Evolutionary conservation across 2,888 invertebrate species (phyloP).

Genomic region (Synergus japonicus): DNA sequence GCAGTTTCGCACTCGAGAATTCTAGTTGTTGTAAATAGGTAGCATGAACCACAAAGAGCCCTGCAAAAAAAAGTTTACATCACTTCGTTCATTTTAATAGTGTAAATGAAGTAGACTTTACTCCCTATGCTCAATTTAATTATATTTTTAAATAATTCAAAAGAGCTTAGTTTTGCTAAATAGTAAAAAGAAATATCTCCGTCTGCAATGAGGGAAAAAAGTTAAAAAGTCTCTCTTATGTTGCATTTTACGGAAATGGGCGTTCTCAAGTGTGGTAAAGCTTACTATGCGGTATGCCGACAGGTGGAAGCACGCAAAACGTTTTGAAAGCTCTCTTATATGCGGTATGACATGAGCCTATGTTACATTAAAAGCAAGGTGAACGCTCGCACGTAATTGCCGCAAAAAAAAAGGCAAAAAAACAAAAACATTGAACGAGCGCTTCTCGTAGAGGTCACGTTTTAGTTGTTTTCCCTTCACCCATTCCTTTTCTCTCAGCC

Average conservation of each 20-base stretch:
- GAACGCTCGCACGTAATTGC: constrained; percentile 53
- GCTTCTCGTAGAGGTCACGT: not conserved
- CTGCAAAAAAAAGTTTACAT: not conserved
- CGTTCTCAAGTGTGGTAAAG: not conserved
- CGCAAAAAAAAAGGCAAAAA: constrained; percentile 37
- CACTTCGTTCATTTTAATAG: not conserved
- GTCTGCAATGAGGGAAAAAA: constrained; percentile 7
- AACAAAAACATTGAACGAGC: constrained; percentile 3
- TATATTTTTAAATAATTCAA: no score
- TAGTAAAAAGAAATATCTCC: not conserved
- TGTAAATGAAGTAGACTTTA: no score
- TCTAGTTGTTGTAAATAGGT: constrained; percentile 7
- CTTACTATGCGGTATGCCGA: constrained; percentile 12
- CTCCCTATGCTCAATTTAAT: no score
- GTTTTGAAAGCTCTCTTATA: constrained; percentile 28
- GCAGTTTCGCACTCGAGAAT: constrained; percentile 18
- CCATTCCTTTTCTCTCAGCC: not conserved
- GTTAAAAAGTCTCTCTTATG: constrained; percentile 6
- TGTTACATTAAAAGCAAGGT: constrained; percentile 46
- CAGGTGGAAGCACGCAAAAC: constrained; percentile 5
- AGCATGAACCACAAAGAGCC: not conserved
- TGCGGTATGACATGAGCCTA: constrained; percentile 47
- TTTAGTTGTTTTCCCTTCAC: constrained; percentile 1
- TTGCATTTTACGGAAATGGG: constrained; percentile 3
- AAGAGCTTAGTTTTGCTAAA: no score